A percentile compares a stretch with the other conserved stretches of the same genome.
Conservation (phyloP, 2,797 vertebrate species). For the Hylomyscus alleni region DNA sequence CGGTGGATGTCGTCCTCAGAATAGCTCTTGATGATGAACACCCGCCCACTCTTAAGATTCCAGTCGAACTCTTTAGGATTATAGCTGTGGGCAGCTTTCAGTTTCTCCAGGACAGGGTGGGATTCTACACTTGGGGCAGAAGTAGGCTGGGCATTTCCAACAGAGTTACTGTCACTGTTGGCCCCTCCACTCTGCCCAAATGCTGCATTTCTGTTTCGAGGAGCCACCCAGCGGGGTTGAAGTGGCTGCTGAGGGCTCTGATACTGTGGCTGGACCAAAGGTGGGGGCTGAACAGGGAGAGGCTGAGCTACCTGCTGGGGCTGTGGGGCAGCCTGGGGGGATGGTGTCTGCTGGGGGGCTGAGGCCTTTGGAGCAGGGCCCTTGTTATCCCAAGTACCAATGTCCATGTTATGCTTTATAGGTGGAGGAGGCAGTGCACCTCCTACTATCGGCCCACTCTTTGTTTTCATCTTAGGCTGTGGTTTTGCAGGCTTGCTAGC, state of each 20-base stretch:
- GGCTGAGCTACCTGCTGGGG: conserved; percentile 92
- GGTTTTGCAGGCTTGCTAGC: conserved; percentile 97
- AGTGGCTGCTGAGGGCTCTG: conserved; percentile 93
- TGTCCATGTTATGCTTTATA: conserved; percentile 99
- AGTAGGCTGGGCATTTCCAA: conserved; percentile 88
- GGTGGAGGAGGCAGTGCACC: conserved; percentile 94
- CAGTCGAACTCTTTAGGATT: conserved; percentile 98
- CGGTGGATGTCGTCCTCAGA: conserved; percentile 99
- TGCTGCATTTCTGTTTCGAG: conserved; percentile 94
- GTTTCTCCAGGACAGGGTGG: conserved; percentile 96
- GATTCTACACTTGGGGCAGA: conserved; percentile 88
- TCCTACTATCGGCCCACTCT: conserved; percentile 92
- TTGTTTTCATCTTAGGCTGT: conserved; percentile 95
- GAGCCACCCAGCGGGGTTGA: conserved; percentile 96
- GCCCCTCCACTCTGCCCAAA: conserved; percentile 92
- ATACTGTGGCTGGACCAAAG: conserved; percentile 92
- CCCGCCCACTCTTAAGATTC: conserved; percentile 96
- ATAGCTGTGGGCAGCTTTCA: conserved; percentile 96
- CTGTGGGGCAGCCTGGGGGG: conserved; percentile 91
- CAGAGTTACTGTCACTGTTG: conserved; percentile 87
- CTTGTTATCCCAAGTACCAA: conserved; percentile 98
- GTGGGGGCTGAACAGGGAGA: conserved; percentile 91
- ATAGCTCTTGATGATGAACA: conserved; percentile 99
- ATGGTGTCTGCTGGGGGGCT: conserved; percentile 89
- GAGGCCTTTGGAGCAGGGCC: conserved; percentile 94